A percentile compares a stretch with the other conserved stretches of the same genome.
Evolutionary conservation across 2,888 invertebrate species (phyloP).

Genomic region (Hesperia comma): DNA sequence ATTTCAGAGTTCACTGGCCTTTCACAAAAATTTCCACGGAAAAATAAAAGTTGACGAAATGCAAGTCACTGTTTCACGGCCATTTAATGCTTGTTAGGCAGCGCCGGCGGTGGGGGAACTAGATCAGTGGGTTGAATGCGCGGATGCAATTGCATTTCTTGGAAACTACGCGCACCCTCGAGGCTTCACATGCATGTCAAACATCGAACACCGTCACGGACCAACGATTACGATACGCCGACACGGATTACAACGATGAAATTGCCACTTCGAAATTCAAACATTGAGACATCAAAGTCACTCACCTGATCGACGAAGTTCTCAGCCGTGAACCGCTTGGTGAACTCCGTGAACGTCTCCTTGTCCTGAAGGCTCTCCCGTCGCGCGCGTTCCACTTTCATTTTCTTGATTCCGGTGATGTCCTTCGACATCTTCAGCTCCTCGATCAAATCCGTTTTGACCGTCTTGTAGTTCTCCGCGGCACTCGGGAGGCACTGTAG

Average conservation of each 20-base stretch:
- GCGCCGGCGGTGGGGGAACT: slow-evolving; percentile 48
- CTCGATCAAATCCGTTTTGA: slow-evolving; percentile 94
- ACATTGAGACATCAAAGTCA: slow-evolving; percentile 46
- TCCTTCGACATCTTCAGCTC: slow-evolving; percentile 96
- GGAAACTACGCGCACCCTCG: slow-evolving; percentile 45
- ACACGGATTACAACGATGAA: slow-evolving; percentile 17
- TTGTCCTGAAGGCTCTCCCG: slow-evolving; percentile 93
- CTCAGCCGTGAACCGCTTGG: slow-evolving; percentile 91
- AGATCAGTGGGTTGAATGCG: slow-evolving; percentile 65
- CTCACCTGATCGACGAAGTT: slow-evolving; percentile 96
- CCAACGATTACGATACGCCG: slow-evolving; percentile 14
- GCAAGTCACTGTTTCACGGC: slow-evolving; percentile 61
- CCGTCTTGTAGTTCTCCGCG: slow-evolving; percentile 88
- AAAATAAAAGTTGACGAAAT: slow-evolving; percentile 46
- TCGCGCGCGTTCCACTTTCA: slow-evolving; percentile 95
- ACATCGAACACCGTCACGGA: slow-evolving; percentile 16
- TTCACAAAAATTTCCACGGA: slow-evolving; percentile 41
- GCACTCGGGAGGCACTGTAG: slow-evolving; percentile 88
- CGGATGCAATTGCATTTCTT: slow-evolving; percentile 53
- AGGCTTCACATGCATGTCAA: slow-evolving; percentile 27
- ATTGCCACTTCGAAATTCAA: slow-evolving; percentile 23
- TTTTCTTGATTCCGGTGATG: slow-evolving; percentile 95
- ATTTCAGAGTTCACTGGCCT: slow-evolving; percentile 20
- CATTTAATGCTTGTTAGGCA: slow-evolving; percentile 48
- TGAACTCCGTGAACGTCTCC: slow-evolving; percentile 92